Conservation (phyloP, 2,888 invertebrate genomes). For the Mystacides longicornis region DNA sequence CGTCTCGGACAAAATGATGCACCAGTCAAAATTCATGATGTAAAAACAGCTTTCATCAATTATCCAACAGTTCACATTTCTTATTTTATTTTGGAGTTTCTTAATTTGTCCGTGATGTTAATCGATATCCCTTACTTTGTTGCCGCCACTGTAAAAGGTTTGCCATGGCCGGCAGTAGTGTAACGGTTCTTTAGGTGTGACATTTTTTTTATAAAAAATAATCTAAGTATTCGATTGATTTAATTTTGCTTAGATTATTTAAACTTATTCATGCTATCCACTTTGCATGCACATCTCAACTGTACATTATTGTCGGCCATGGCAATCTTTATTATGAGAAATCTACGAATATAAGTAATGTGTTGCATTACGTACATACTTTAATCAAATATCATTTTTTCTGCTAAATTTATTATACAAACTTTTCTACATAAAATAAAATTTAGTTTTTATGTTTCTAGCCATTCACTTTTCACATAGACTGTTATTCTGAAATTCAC, state of each 20-base stretch:
- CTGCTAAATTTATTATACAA: too few relatives aligned
- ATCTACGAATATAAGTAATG: too few relatives aligned
- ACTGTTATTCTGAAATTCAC: too few relatives aligned
- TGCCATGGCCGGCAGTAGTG: conserved; percentile 21
- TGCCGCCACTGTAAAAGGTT: too few relatives aligned
- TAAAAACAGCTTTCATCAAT: background rate
- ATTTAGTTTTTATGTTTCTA: background rate
- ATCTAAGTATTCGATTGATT: too few relatives aligned
- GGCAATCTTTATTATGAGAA: conserved; percentile 8
- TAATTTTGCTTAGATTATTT: too few relatives aligned
- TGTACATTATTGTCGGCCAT: conserved; percentile 18
- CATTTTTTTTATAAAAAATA: background rate
- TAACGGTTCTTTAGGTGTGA: background rate
- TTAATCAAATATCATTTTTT: background rate
- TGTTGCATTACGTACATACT: background rate
- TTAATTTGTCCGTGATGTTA: background rate
- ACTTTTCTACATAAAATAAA: background rate
- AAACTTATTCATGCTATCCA: too few relatives aligned
- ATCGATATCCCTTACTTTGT: too few relatives aligned
- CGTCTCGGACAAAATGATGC: conserved; percentile 13
- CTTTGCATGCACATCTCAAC: too few relatives aligned
- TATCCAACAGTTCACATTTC: background rate
- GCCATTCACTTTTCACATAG: too few relatives aligned
- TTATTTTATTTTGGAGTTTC: background rate
- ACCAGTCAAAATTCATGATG: background rate